Percentiles rank a stretch among this genome's conserved stretches.
Evolutionary conservation across 2,797 vertebrate genomes (phyloP).

Genomic region (Galago senegalensis): DNA sequence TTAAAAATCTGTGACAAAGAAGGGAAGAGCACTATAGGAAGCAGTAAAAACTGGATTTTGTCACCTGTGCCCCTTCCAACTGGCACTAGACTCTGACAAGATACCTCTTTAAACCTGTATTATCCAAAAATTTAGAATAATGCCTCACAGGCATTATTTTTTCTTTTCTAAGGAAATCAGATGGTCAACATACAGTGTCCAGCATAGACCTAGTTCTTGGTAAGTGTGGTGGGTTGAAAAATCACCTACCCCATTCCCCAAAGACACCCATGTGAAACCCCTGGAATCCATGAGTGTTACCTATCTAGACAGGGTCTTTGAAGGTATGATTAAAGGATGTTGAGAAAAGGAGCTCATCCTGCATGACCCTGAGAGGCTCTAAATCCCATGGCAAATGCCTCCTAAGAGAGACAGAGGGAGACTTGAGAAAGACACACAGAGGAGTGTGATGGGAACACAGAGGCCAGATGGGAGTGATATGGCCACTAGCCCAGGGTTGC

Average conservation of each 20-base stretch:
- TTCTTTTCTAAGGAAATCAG: not conserved
- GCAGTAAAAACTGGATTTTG: not conserved
- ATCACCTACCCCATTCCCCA: not conserved
- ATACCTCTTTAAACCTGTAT: not conserved
- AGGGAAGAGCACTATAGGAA: not conserved
- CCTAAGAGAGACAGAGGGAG: not conserved
- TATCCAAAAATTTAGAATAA: not conserved
- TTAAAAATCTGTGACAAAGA: not conserved
- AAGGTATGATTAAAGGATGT: not conserved
- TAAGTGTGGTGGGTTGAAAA: slow-evolving; percentile 16
- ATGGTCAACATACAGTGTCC: not conserved
- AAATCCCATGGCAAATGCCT: not conserved
- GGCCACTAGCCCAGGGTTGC: not conserved
- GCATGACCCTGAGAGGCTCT: not conserved
- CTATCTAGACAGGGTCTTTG: not conserved
- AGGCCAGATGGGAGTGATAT: not conserved
- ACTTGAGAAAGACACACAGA: not conserved
- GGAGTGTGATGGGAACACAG: not conserved
- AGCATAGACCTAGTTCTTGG: not conserved
- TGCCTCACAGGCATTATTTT: not conserved
- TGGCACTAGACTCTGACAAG: not conserved
- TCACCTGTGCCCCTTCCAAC: not conserved
- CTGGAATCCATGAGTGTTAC: not conserved
- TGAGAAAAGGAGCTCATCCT: not conserved
- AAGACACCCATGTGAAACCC: not conserved